A percentile compares a stretch with the other conserved stretches of the same genome.
phyloP scores from a whole-genome alignment of 2,888 invertebrate genomes.

The Linnaemya vulpina region DNA sequence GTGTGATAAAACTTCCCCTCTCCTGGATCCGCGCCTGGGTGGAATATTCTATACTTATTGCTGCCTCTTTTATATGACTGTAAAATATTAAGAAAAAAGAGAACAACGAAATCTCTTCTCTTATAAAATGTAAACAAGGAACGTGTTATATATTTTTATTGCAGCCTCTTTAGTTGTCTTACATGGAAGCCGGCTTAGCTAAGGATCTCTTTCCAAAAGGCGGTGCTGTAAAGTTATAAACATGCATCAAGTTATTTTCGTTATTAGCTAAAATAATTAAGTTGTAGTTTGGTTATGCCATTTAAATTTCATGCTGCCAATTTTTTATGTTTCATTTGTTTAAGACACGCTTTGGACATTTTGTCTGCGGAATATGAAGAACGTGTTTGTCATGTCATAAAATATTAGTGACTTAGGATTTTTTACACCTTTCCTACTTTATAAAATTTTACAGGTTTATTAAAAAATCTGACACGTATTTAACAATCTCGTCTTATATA shows the following conservation, averaged over 20 bases:
- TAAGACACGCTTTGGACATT: background rate
- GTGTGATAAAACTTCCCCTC: too few species aligned
- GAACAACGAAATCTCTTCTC: too few species aligned
- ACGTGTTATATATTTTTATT: constrained; percentile 2
- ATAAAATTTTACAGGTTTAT: background rate
- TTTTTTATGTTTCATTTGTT: background rate
- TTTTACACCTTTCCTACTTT: background rate
- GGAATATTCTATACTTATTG: too few species aligned
- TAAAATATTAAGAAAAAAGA: too few species aligned
- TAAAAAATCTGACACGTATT: background rate
- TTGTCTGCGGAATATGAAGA: background rate
- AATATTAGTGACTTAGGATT: background rate
- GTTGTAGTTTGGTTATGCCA: constrained; percentile 3
- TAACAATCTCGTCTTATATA: background rate
- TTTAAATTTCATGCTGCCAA: constrained; percentile 6
- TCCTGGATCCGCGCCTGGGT: too few species aligned
- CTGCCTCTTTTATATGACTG: too few species aligned
- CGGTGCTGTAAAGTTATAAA: constrained; percentile 42
- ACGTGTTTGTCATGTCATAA: background rate
- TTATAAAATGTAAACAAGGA: background rate
- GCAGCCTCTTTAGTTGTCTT: background rate
- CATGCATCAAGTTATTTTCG: background rate
- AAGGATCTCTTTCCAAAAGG: constrained; percentile 14
- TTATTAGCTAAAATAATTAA: constrained; percentile 50
- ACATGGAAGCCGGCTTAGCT: background rate